Conservation (phyloP, 1,140 invertebrate genomes). For the Drosophila arizonae region DNA sequence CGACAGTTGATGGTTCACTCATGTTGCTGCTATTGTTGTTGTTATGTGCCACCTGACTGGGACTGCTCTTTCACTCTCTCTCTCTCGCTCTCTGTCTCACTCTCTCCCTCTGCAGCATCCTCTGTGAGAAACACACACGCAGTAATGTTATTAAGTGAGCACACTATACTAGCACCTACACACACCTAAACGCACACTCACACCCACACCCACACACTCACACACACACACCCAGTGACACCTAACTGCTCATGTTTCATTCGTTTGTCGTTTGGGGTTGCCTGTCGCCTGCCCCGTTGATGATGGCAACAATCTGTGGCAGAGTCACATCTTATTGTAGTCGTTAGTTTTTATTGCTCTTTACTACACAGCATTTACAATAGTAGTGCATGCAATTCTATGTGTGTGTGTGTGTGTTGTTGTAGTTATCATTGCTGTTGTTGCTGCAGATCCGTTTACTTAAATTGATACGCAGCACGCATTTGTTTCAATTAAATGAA, state of each 20-base stretch:
- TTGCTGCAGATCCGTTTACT: slow-evolving; percentile 33
- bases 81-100: neutral
- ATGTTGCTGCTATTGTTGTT: slow-evolving; percentile 18
- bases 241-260: slow-evolving; percentile 30
- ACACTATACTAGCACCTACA: slow-evolving; percentile 17
- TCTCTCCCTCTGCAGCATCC: slow-evolving; percentile 8
- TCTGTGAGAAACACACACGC: slow-evolving; percentile 14
- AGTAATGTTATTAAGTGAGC: slow-evolving; percentile 30
- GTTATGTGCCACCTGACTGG: slow-evolving; percentile 48
- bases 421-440: slow-evolving; percentile 23
- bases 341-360: slow-evolving; percentile 76
- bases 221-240: neutral
- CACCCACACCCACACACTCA: neutral
- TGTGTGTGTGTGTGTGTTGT: neutral
- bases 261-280: slow-evolving; percentile 30
- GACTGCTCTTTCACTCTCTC: slow-evolving; percentile 18
- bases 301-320: slow-evolving; percentile 49
- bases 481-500: slow-evolving; percentile 81
- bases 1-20: slow-evolving; percentile 45
- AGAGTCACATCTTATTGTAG: slow-evolving; percentile 51
- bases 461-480: slow-evolving; percentile 80
- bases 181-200: slow-evolving; percentile 13
- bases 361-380: slow-evolving; percentile 36
- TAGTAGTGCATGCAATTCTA: slow-evolving; percentile 16
- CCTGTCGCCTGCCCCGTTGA: slow-evolving; percentile 18